Conservation (phyloP, 2,113 vertebrate genomes). For the Donacobius atricapilla region DNA sequence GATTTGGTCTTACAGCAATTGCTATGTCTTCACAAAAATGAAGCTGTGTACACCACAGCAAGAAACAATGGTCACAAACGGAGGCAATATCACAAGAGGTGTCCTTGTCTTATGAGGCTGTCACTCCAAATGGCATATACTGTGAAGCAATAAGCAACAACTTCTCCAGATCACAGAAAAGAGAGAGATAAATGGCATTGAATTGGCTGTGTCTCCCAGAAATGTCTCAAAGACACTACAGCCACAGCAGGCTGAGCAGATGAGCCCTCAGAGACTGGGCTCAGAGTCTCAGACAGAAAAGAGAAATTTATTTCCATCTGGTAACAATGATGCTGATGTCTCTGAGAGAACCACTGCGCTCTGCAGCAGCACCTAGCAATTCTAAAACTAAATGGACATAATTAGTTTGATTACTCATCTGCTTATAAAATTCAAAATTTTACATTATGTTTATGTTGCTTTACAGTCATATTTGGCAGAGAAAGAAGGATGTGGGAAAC, state of each 20-base stretch:
- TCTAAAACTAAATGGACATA: background rate
- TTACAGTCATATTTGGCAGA: background rate
- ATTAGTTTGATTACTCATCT: background rate
- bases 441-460: background rate
- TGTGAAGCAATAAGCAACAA: conserved; percentile 1
- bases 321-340: background rate
- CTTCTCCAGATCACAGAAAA: background rate
- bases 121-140: background rate
- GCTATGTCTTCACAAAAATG: background rate
- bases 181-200: conserved; percentile 7
- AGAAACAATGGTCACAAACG: background rate
- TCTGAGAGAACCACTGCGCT: background rate
- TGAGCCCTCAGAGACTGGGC: background rate
- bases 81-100: background rate
- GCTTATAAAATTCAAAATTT: background rate
- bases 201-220: conserved; percentile 30
- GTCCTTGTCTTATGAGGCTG: background rate
- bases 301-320: conserved; percentile 28
- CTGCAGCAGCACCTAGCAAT: background rate
- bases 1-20: background rate
- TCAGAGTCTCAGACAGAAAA: conserved; percentile 15
- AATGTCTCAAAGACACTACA: conserved; percentile 20
- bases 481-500: background rate
- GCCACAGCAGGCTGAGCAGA: conserved; percentile 32
- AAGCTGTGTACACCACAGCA: background rate